Evolutionary conservation across 2,797 vertebrate genomes (phyloP), one percentile per base, ranked within the genome.

Genomic region (Kryptopterus vitreolus): DNA sequence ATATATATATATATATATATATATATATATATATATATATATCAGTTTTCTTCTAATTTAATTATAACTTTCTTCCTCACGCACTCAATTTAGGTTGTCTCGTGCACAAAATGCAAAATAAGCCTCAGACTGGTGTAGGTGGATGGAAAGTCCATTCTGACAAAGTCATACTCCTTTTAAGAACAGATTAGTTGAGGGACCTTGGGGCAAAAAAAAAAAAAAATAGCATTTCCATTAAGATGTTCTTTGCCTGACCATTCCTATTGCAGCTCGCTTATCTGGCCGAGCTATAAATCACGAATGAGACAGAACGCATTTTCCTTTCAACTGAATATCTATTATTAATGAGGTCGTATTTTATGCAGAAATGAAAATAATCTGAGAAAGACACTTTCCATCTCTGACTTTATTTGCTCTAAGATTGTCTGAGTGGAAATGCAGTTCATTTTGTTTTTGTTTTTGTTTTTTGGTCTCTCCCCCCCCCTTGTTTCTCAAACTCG

Each of bases 281-380:
- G 82, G 85, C 82, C 69, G 81, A 76, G 79, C 81, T 79, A 85
- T 88, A 79, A 88, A 88, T 87, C 84, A 81, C 71, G 71, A 85
- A 88, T 83, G 84, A 83, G 76, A 70, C 73, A 50, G 59, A 81
- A 82, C 83, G 80, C 38, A 77, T 79, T 83, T 84, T 79, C 80
- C 81, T 85, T 88, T 87, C 77, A 87, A 87, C 57, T 81, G 76
- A 77, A 69, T 79, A 86, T 88, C 66, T 74, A 84, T 89, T 86
- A 88, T 86, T 89, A 78, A 87, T 78, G 61, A 70, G 76, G 73
- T 55, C 57, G 76, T 84, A 71, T 74, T 88, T 86, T 78, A 85
- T 87, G 75, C 77, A 75, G 79, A 78, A 78, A 86, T 84, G 57
- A 79, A 84, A 87, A 88, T 86, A 81, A 83, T 74, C 74, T 31